A percentile compares a stretch with the other conserved stretches of the same genome.
Evolutionary conservation across 92 coral and sea anemone genomes (phyloP).

Genomic region (Umimayanthus kanabou): DNA sequence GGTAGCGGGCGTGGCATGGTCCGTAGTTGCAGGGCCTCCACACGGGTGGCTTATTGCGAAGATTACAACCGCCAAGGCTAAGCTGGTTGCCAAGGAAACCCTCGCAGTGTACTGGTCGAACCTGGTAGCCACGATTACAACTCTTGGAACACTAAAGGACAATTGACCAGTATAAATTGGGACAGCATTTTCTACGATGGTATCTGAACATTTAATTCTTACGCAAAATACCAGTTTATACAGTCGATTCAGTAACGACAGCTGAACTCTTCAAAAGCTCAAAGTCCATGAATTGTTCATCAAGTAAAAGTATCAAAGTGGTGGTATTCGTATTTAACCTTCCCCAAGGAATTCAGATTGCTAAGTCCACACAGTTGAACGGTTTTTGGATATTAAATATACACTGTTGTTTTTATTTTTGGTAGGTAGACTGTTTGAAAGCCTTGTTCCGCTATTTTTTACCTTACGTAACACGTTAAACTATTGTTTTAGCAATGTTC

Average conservation of each 20-base stretch:
- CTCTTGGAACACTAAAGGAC: constrained; percentile 83
- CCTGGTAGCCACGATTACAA: constrained; percentile 84
- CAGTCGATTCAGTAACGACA: neutral
- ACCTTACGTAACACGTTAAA: too few relatives aligned
- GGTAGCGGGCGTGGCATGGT: constrained; percentile 63
- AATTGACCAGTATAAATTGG: neutral
- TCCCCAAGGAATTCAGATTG: neutral
- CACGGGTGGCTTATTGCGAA: constrained; percentile 68
- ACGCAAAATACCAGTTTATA: too few relatives aligned
- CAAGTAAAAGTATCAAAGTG: neutral
- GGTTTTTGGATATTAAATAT: too few relatives aligned
- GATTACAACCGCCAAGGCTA: constrained; percentile 64
- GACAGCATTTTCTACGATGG: too few relatives aligned
- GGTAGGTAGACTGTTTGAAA: neutral
- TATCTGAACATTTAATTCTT: too few relatives aligned
- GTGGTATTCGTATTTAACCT: too few relatives aligned
- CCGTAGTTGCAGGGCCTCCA: constrained; percentile 92
- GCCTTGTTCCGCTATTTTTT: too few relatives aligned
- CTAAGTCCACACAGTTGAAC: too few relatives aligned
- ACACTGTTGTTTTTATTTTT: neutral
- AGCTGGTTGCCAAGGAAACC: constrained; percentile 58
- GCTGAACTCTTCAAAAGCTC: neutral
- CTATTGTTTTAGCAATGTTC: neutral
- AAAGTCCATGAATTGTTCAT: neutral
- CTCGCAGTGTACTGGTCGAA: constrained; percentile 80